Base-by-base conservation (phyloP, 2,888 invertebrate species). In the Drosophila meridiana region DNA sequence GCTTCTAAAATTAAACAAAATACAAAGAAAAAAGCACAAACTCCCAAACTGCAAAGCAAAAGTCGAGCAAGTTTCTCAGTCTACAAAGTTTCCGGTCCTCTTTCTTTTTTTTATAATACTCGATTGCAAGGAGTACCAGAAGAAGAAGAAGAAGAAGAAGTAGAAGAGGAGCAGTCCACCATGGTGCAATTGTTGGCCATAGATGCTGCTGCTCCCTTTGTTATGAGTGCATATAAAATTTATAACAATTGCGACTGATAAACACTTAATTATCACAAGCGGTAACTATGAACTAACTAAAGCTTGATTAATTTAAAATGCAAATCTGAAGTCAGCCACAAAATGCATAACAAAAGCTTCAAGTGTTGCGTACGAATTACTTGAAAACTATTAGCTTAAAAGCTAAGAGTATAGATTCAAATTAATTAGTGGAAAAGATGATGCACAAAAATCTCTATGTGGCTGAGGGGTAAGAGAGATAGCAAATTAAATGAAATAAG, bases 1-100 rank as follows among this genome's bases (percentile, higher is more conserved):
- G 77, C 80, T 82, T 77, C 61, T 69, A 73, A 84, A 83, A 83
- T 89, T 88, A 72, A 76, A 75, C 73, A 78, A 71, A 83, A 78
- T 74, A 58, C 73, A 66, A 66, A 83, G 61, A 68, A 69, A 66
- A 58, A 52, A 60, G 43, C 42, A 53, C 43, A 65, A 68, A 78
- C 58, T 52, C 34, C 59, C n/a, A 58, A 76, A 47, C 36, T 53
- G 45, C 45, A 61, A 64, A 50, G 75, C 64, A 74, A 78, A 83
- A 74, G 65, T 69, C 73, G 76, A 66, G 38, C 59, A 70, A 66
- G 42, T 80, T 82, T 56, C 67, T 53, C 73, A 85, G 88, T 87
- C 65, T 73, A 58, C 50, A 57, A 76, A 60, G 73, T 76, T 76
- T 76, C 73, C 77, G 77, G 73, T 72, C 34, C 62, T 62, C 40